Percentiles rank a stretch among this genome's conserved stretches.
Conservation (phyloP, 2,797 vertebrate genomes). For the Diglossa cyanea region DNA sequence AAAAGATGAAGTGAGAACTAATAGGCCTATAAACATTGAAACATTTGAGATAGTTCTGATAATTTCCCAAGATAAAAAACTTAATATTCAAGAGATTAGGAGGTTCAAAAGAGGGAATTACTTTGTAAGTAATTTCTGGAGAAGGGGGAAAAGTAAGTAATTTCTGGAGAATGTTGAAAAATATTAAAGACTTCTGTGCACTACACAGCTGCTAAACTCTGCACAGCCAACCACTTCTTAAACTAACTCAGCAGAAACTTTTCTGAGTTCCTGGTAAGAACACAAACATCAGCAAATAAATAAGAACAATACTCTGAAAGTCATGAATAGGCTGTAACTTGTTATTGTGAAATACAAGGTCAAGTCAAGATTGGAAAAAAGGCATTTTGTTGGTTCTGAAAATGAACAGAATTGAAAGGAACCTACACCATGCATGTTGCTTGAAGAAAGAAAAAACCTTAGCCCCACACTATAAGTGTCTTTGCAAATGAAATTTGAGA, state of each 20-base stretch:
- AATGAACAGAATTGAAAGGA: background rate
- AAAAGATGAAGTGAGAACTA: background rate
- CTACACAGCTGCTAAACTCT: background rate
- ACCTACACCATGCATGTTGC: background rate
- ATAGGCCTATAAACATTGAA: background rate
- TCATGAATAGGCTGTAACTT: background rate
- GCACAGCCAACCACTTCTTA: background rate
- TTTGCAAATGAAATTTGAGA: background rate
- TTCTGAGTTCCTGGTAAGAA: background rate
- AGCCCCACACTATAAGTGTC: rapidly evolving
- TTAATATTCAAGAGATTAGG: background rate
- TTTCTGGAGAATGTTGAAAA: background rate
- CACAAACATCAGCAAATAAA: background rate
- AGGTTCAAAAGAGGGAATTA: background rate
- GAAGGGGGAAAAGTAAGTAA: background rate
- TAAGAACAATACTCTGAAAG: background rate
- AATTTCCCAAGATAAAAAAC: background rate
- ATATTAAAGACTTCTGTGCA: background rate
- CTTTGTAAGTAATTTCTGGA: background rate
- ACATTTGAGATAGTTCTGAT: background rate
- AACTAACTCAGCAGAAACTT: background rate
- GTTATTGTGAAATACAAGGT: background rate
- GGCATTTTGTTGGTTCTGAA: background rate
- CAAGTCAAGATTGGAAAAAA: background rate
- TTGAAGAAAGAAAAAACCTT: background rate